Percentiles rank a stretch among this genome's conserved stretches.
Conservation (phyloP, 2,113 vertebrate genomes). For the Pseudorasbora parva region DNA sequence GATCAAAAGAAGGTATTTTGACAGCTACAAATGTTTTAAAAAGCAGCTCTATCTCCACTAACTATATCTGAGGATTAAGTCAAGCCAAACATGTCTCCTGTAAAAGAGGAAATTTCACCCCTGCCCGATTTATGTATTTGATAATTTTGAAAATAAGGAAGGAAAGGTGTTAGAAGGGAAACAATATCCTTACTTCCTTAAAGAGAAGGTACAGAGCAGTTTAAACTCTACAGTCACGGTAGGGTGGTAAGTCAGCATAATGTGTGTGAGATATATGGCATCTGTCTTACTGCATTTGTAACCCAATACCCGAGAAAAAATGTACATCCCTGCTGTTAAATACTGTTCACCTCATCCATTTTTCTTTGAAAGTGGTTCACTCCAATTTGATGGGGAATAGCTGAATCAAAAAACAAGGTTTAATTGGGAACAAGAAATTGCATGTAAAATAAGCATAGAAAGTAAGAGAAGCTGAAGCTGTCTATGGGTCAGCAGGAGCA, state of each 20-base stretch:
- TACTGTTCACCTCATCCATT: background rate
- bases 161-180: constrained; percentile 18
- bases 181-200: constrained; percentile 1
- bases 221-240: background rate
- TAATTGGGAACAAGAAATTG: background rate
- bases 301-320: background rate
- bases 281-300: background rate
- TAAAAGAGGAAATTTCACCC: background rate
- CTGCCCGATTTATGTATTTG: background rate
- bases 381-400: background rate
- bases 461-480: constrained; percentile 3
- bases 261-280: background rate
- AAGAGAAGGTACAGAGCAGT: background rate
- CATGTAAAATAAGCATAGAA: background rate
- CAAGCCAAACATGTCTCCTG: background rate
- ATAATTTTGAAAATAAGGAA: constrained; percentile 19
- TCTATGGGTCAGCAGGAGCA: constrained; percentile 35
- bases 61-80: background rate
- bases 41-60: background rate
- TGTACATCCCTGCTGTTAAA: background rate
- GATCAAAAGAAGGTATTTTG: background rate
- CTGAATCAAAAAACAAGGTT: background rate
- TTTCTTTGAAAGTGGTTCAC: background rate
- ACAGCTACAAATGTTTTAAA: background rate
- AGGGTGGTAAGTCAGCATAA: background rate